phyloP scores from a whole-genome alignment of 1,140 invertebrate genomes.

The Gryllus bimaculatus region DNA sequence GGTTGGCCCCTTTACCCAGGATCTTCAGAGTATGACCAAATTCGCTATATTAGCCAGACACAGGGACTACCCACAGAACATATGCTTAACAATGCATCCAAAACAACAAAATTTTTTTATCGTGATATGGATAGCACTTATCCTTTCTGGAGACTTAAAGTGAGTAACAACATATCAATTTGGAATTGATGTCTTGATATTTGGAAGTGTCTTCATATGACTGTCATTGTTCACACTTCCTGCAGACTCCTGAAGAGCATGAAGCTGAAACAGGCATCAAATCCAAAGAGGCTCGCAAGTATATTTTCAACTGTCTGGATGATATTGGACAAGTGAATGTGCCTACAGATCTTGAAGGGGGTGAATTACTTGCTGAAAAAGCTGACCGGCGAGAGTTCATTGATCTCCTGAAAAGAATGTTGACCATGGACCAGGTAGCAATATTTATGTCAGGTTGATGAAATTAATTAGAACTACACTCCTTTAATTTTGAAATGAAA shows the following conservation, averaged over 20 bases:
- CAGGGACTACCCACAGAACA: slow-evolving; percentile 94
- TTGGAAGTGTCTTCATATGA: not conserved
- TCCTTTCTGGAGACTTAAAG: slow-evolving; percentile 93
- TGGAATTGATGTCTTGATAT: not conserved
- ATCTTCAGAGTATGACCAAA: slow-evolving; percentile 99
- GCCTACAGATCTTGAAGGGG: slow-evolving; percentile 90
- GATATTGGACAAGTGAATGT: slow-evolving; percentile 98
- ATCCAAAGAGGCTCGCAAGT: slow-evolving; percentile 98
- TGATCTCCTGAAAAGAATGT: slow-evolving; percentile 91
- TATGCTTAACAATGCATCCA: slow-evolving; percentile 97
- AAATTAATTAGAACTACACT: too few species aligned
- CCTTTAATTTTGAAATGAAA: too few species aligned
- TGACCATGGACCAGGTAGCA: slow-evolving; percentile 91
- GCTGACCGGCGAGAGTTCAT: slow-evolving; percentile 93
- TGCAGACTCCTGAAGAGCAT: slow-evolving; percentile 89
- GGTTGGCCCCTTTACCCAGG: slow-evolving; percentile 99
- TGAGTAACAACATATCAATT: slow-evolving; percentile 25
- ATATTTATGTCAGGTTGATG: slow-evolving; percentile 37
- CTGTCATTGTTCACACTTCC: not conserved
- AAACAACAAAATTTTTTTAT: slow-evolving; percentile 98
- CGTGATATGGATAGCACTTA: slow-evolving; percentile 92
- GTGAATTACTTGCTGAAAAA: slow-evolving; percentile 90
- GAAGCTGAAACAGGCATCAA: slow-evolving; percentile 96
- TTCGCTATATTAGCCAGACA: slow-evolving; percentile 82
- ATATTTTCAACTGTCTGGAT: slow-evolving; percentile 98